Evolutionary conservation across 2,797 vertebrate species (phyloP).

Genomic region (Bradypus variegatus): DNA sequence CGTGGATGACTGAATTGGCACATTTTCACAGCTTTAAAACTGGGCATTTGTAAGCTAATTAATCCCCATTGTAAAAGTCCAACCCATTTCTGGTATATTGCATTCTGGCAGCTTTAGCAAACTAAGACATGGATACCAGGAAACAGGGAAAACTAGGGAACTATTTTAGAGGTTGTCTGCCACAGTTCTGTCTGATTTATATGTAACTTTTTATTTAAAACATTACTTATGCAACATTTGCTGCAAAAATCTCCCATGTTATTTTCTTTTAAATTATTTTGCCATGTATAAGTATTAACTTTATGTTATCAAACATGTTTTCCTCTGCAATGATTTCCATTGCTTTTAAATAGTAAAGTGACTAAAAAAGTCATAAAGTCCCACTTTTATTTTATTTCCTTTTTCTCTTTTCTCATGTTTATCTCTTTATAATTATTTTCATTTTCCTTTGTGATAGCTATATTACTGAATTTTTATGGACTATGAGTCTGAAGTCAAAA

Average conservation of each 20-base stretch:
- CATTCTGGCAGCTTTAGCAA: too few relatives aligned
- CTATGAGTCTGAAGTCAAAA: not conserved
- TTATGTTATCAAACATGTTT: not conserved
- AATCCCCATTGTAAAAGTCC: too few relatives aligned
- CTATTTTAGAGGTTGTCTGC: not conserved
- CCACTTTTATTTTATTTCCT: not conserved
- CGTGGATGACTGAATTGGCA: too few relatives aligned
- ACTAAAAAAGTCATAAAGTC: not conserved
- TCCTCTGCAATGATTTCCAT: not conserved
- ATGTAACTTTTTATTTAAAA: not conserved
- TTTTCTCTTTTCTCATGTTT: not conserved
- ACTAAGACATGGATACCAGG: not conserved
- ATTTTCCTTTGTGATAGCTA: not conserved
- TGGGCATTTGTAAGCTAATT: too few relatives aligned
- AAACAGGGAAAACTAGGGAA: too few relatives aligned
- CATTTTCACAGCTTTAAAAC: too few relatives aligned
- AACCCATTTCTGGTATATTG: too few relatives aligned
- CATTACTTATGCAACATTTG: not conserved
- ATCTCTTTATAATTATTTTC: not conserved
- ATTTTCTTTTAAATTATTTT: not conserved
- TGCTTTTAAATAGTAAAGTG: not conserved
- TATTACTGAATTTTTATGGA: not conserved
- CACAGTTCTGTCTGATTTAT: not conserved
- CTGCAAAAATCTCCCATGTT: not conserved
- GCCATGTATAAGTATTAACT: not conserved